Evolutionary conservation across 2,888 invertebrate species (phyloP), one percentile per base, ranked within the genome.

Genomic region (Habroteleia sp.): DNA sequence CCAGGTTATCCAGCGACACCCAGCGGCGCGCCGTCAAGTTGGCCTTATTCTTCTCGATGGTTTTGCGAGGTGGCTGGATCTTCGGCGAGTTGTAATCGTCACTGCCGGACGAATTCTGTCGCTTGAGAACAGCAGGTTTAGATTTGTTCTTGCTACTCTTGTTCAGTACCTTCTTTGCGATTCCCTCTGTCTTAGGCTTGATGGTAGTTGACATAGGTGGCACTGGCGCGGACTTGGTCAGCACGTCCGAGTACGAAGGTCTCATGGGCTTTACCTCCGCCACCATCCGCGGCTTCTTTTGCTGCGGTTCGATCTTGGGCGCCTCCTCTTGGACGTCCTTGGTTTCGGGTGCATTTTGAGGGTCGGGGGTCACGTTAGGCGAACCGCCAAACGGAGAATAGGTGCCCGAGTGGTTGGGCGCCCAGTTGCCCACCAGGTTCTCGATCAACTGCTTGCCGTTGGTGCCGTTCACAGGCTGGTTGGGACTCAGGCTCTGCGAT

Each of bases 221-320:
- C 5, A 20, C 79, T 2, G 85, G 82, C 17, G 85, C 90, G 3
- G 90, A 90, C 88, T 96, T 96, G 20, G 94, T 93, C 33, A 96
- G 85, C 3, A 96, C 95, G 89, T 95, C 95, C 0, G 96, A 96
- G 86, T 96, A 96, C 7, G 94, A 93, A 46, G 95, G 95, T 54
- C 95, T 91, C 95, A 95, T 95, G 0, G 95, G 95, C 82, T 94
- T 94, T 0, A 96, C 95, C 89, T 95, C 95, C 27, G 95, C 95
- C 0, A 95, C 93, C 86, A 94, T 95, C 48, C 95, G 91, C 62
- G 90, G 90, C 77, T 93, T 94, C 80, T 92, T 92, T 2, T 78
- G 82, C 20, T 82, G 81, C 14, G 13, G 25, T 8, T 58, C 52
- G 5, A 2, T 0, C 41, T 58, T 83, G 3, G 86, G 84, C 14